Percentiles rank a stretch among this genome's conserved stretches.
Evolutionary conservation across 2,797 vertebrate genomes (phyloP).

Genomic region (Dryobates pubescens): DNA sequence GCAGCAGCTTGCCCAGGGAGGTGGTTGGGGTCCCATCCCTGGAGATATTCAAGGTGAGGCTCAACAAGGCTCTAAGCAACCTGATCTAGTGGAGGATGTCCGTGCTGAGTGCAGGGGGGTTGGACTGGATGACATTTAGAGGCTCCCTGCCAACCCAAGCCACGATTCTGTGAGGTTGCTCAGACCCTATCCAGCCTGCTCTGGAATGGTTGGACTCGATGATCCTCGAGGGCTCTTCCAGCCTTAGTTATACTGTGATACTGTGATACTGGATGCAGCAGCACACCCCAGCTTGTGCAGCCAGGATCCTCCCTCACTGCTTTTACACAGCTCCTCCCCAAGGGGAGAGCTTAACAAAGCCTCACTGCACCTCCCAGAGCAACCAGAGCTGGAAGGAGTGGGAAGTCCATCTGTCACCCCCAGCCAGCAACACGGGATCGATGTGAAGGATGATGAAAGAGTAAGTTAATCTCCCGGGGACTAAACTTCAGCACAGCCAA

Average conservation of each 20-base stretch:
- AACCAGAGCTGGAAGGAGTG: neutral
- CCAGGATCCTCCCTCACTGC: neutral
- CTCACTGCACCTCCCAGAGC: neutral
- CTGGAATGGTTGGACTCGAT: too few relatives aligned
- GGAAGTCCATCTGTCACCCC: slow-evolving; percentile 44
- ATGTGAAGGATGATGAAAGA: slow-evolving; percentile 3
- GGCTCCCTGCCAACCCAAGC: too few relatives aligned
- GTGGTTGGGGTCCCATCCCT: too few relatives aligned
- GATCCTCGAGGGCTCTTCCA: too few relatives aligned
- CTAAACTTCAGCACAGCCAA: slow-evolving; percentile 29
- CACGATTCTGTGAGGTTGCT: neutral
- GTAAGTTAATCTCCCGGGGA: slow-evolving; percentile 20
- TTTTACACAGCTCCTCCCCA: neutral
- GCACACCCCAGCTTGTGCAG: neutral
- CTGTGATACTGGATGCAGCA: neutral
- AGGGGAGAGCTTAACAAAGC: neutral
- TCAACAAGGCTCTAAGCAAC: too few relatives aligned
- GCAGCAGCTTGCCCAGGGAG: too few relatives aligned
- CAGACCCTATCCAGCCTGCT: neutral
- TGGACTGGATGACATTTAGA: too few relatives aligned
- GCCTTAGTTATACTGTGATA: too few relatives aligned
- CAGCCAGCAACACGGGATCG: neutral
- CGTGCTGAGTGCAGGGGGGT: too few relatives aligned
- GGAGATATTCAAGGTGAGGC: too few relatives aligned
- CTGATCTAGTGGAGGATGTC: too few relatives aligned